Conservation (phyloP, 2,113 vertebrate species). For the Anolis carolinensis region DNA sequence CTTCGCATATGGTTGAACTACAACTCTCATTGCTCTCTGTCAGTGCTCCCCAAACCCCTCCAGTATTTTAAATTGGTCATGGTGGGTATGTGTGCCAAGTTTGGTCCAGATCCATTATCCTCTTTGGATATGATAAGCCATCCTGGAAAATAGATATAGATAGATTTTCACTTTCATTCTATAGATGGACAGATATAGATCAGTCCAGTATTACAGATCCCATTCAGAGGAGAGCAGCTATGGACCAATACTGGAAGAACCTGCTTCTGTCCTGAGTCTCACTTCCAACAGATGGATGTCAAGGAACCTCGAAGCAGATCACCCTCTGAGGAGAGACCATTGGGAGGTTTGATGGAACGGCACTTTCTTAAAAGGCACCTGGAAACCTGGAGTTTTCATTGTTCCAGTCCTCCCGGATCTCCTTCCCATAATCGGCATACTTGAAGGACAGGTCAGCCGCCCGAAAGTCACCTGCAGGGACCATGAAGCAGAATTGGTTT, state of each 20-base stretch:
- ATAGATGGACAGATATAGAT: no score
- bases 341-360: no score
- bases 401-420: constrained; percentile 58
- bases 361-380: constrained; percentile 63
- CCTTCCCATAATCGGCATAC: constrained; percentile 54
- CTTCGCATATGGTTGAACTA: no score
- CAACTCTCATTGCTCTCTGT: no score
- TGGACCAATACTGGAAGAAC: not conserved
- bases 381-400: constrained; percentile 59
- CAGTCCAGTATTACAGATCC: not conserved
- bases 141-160: no score
- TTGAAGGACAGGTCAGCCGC: constrained; percentile 49
- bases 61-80: no score
- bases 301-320: not conserved
- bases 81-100: no score
- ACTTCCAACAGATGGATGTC: not conserved
- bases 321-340: no score
- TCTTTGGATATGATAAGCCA: no score
- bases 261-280: not conserved
- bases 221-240: not conserved
- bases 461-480: constrained; percentile 62
- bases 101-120: no score
- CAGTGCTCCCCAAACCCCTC: no score
- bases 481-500: not conserved
- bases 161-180: no score